These are phyloP conservation scores for Sesia bembeciformis DNA, from an alignment of 2,888 invertebrate genomes.

Conservation along the genomic window DNA sequence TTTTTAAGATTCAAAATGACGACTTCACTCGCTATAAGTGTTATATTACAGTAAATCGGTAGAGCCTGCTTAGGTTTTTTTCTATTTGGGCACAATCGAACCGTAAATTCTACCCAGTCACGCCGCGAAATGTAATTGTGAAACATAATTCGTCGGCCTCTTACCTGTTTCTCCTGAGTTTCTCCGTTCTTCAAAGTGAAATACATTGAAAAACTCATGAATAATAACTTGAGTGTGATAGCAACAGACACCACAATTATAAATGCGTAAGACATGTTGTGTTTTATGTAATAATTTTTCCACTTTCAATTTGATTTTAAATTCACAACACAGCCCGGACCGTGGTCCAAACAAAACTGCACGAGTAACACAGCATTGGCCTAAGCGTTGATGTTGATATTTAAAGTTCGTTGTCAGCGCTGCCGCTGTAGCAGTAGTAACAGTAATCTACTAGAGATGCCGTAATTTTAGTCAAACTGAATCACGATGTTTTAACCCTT, in stretches of 20 bases:
- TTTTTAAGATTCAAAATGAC: too few species aligned
- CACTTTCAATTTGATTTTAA: neutral
- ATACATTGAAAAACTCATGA: conserved; percentile 58
- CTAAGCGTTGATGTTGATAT: conserved; percentile 36
- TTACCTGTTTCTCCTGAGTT: conserved; percentile 27
- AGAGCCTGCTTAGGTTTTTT: too few species aligned
- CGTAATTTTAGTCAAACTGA: neutral
- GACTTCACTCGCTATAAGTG: too few species aligned
- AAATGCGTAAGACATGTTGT: conserved; percentile 46
- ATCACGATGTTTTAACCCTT: too few species aligned
- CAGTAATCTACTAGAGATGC: conserved; percentile 27
- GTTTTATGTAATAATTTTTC: neutral
- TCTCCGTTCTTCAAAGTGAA: conserved; percentile 40
- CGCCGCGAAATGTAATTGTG: conserved; percentile 7
- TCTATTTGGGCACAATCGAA: too few species aligned
- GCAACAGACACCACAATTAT: conserved; percentile 59
- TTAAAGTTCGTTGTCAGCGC: conserved; percentile 40
- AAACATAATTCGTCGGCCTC: conserved; percentile 10
- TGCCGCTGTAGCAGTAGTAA: conserved; percentile 15
- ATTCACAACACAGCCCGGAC: conserved; percentile 10
- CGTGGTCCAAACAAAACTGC: conserved; percentile 38
- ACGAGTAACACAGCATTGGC: conserved; percentile 22
- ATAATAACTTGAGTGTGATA: conserved; percentile 51
- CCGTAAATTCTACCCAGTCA: too few species aligned
- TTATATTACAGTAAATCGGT: too few species aligned